These are phyloP conservation scores for Brienomyrus longianalis DNA, from an alignment of 2,113 vertebrate genomes.

Conservation along the genomic window DNA sequence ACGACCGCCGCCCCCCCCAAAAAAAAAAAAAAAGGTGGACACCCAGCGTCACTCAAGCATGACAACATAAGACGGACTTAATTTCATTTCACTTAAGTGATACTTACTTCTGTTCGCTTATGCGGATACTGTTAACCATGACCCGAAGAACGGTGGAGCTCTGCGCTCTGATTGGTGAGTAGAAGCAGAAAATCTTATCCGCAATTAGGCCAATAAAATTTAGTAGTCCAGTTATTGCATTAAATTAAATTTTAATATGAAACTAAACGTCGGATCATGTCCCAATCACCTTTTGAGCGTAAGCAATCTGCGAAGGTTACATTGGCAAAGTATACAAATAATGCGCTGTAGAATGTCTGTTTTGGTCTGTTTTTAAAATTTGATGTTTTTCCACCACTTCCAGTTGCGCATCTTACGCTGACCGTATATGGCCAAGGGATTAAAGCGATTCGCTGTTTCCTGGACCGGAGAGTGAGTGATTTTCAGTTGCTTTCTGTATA, in stretches of 20 bases:
- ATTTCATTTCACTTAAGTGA: neutral
- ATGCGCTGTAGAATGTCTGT: neutral
- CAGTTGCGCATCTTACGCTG: neutral
- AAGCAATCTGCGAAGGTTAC: neutral
- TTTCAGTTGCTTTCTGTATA: neutral
- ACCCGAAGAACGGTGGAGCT: neutral
- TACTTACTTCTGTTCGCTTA: neutral
- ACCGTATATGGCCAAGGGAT: neutral
- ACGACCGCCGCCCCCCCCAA: neutral
- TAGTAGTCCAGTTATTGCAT: neutral
- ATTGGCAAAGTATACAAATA: neutral
- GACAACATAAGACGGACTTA: neutral
- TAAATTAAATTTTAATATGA: neutral
- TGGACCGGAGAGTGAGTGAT: neutral
- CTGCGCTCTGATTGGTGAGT: neutral
- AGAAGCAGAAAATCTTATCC: neutral
- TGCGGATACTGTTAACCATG: neutral
- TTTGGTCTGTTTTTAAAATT: neutral
- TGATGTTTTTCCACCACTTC: neutral
- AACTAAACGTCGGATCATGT: neutral
- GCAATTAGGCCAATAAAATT: neutral
- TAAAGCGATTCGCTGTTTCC: neutral
- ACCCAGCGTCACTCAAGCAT: neutral
- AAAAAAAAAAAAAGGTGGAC: neutral
- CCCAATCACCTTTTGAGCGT: neutral